Evolutionary conservation across 1,140 invertebrate species (phyloP).

Genomic region (Bombus pascuorum): DNA sequence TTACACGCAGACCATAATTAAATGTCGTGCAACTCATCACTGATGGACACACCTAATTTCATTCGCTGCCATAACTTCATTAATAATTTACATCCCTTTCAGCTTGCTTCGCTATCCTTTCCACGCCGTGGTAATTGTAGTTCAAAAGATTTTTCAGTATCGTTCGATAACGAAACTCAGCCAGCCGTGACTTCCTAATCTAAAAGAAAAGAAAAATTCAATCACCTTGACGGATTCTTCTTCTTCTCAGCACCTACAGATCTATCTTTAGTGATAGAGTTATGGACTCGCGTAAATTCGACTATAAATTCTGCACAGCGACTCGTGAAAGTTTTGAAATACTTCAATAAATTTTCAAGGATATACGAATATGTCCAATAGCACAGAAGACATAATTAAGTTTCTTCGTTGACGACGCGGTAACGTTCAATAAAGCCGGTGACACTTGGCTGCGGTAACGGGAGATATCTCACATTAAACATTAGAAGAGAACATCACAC

Average conservation of each 20-base stretch:
- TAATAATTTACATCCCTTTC: constrained; percentile 58
- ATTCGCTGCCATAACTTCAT: constrained; percentile 61
- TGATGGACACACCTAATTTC: constrained; percentile 63
- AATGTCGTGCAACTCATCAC: constrained; percentile 65
- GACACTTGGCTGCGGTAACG: background rate
- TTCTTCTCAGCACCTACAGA: too few species aligned
- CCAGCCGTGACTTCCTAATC: background rate
- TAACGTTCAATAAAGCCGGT: background rate
- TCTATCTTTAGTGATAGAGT: too few species aligned
- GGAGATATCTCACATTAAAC: background rate
- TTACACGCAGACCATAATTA: constrained; percentile 61
- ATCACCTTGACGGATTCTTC: background rate
- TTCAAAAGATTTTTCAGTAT: constrained; percentile 43
- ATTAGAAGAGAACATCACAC: background rate
- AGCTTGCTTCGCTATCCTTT: constrained; percentile 13
- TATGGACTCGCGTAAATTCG: too few species aligned
- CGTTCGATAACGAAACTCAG: background rate
- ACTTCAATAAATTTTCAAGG: too few species aligned
- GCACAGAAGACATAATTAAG: background rate
- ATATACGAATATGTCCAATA: background rate
- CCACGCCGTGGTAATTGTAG: constrained; percentile 22
- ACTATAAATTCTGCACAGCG: too few species aligned
- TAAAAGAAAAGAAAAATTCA: background rate
- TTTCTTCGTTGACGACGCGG: background rate
- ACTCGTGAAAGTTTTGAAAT: too few species aligned